Base-by-base conservation (phyloP, 1,140 invertebrate species). In the Formica selysi region DNA sequence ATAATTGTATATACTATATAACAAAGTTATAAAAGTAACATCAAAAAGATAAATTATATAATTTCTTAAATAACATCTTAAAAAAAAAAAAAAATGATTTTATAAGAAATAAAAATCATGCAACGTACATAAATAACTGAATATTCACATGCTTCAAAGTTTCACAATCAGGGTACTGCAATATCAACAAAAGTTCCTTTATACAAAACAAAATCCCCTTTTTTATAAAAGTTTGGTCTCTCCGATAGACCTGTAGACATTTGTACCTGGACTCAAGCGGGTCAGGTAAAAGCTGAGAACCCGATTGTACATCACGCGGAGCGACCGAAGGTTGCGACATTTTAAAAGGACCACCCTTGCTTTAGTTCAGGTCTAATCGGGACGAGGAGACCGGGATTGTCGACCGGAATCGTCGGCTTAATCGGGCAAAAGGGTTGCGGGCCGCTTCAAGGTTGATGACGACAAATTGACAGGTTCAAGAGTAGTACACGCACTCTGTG, bases 381-480 rank as follows among this genome's bases (percentile, higher is more conserved):
- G 22, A 38, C 22, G 13, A 11, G 74, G 13, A 19, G 76, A 29
- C 0, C 22, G 26, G 11, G 38, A 32, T n/a, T 59, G 7, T 2
- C 13, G 41, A 36, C 61, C 48, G 48, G 10, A 67, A 41, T 10
- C 41, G 38, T 13, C 57, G 59, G 22, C 16, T 78, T 44, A 22
- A 7, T 54, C 19, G 11, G 29, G n/a, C 61, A 67, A 79, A 79
- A 79, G 61, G 41, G 61, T 67, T 79, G 41, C 26, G 61, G 29
- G 32, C 44, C 61, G 61, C 61, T 48, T 65, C 76, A 79, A 79
- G 41, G 61, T 79, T 79, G 41, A 5, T 26, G 41, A n/a, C 29
- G 13, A 74, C 29, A 62, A 76, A 84, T 84, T 84, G 64, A 85
- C 76, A 85, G 8, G 64, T 85, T 79, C 48, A 73, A 71, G 67